Evolutionary conservation across 2,113 vertebrate species (phyloP).

Genomic region (Rhizomys pruinosus): DNA sequence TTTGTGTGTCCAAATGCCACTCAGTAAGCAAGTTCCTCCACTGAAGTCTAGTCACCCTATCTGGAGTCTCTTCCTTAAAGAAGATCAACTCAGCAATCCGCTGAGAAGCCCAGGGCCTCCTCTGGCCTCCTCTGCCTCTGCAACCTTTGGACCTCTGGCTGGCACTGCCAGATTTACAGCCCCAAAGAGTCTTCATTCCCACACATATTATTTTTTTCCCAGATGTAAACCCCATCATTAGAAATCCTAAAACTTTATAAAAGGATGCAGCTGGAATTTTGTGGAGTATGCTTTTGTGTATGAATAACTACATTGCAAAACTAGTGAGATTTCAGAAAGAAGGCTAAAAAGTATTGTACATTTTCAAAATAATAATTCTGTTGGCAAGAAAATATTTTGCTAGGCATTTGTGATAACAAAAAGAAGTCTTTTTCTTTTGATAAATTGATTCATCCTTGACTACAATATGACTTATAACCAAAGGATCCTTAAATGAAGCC

Average conservation of each 20-base stretch:
- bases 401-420: constrained; percentile 43
- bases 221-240: constrained; percentile 75
- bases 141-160: background rate
- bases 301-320: constrained; percentile 68
- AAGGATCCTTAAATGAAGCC: constrained; percentile 5
- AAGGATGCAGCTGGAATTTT: constrained; percentile 84
- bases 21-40: no score
- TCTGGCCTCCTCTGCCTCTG: background rate
- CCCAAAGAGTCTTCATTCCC: constrained; percentile 43
- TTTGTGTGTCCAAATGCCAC: no score
- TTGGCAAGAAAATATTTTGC: constrained; percentile 44
- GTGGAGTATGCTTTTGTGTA: constrained; percentile 86
- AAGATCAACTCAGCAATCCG: no score
- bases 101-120: no score
- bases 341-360: constrained; percentile 72
- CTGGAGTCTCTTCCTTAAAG: no score
- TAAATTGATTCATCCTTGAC: constrained; percentile 73
- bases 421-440: constrained; percentile 51
- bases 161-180: constrained; percentile 9
- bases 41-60: no score
- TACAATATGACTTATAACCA: constrained; percentile 20
- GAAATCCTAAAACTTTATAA: constrained; percentile 72
- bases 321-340: constrained; percentile 22
- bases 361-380: background rate
- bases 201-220: constrained; percentile 58